A percentile compares a stretch with the other conserved stretches of the same genome.
Evolutionary conservation across 2,797 vertebrate genomes (phyloP).

Genomic region (Acanthiza pusilla): DNA sequence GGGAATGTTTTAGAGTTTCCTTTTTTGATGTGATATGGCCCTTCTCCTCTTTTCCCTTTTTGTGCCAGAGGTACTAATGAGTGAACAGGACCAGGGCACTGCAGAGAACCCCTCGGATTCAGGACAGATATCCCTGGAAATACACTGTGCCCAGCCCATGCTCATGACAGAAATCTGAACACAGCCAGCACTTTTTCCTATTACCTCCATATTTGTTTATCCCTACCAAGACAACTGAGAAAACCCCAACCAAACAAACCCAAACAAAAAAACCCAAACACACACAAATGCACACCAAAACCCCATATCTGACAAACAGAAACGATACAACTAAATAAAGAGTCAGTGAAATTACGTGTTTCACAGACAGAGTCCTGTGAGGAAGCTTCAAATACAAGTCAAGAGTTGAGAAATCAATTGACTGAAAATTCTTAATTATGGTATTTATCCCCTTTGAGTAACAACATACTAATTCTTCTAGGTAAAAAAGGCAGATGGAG

Average conservation of each 20-base stretch:
- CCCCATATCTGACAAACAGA: rapidly evolving
- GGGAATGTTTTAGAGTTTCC: neutral
- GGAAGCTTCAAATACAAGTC: neutral
- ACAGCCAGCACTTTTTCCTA: too few relatives aligned
- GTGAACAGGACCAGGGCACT: neutral
- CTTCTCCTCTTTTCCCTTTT: neutral
- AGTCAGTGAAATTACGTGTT: neutral
- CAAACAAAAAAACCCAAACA: neutral
- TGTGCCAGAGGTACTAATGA: neutral
- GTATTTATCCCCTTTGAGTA: neutral
- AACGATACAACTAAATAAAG: neutral
- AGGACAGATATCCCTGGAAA: neutral
- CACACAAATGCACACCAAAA: neutral
- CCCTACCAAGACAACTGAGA: neutral
- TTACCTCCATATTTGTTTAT: neutral
- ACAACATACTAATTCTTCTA: neutral
- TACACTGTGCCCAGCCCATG: neutral
- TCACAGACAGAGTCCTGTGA: neutral
- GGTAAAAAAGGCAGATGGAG: neutral
- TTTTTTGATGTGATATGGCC: neutral
- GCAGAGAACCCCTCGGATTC: too few relatives aligned
- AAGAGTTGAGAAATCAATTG: neutral
- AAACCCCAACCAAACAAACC: rapidly evolving
- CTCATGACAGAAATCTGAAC: neutral
- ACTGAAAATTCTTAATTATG: neutral